Base-by-base conservation (phyloP, 1,140 invertebrate genomes). In the Pogonus chalceus region DNA sequence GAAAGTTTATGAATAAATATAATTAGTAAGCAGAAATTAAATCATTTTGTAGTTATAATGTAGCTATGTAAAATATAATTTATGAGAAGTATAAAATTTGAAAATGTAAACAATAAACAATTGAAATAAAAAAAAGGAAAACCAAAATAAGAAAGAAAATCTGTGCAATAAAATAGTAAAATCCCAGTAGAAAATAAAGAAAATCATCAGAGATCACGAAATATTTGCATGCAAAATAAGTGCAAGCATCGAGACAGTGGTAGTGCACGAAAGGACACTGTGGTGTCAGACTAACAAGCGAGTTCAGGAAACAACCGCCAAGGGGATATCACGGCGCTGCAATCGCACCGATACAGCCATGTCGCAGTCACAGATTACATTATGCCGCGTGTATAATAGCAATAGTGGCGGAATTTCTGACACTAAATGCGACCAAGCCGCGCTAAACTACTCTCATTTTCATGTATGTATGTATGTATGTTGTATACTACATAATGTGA, bases 191-290 rank as follows among this genome's bases (percentile, higher is more conserved):
- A 14, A 31, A 31, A 31, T 7, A 14, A 31, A 31, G 7, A 31
- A 31, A 31, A 31, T 14, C 26, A 31, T 31, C 26, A 7, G 26
- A 43, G 4, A 43, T 43, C 37, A 18, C 9, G 18, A 12, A 43
- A 43, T 43, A 43, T 43, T 43, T 43, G 37, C 18, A 43, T 43
- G 37, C 37, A 43, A 43, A 43, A 43, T 43, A 43, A 43, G 37
- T 43, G 18, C 9, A 12, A 43, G 9, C 37, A 16, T 43, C 4
- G 4, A 31, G 14, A 31, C 4, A 7, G 26, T 31, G 4, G 26
- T 43, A 18, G 37, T 43, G 9, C 18, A 43, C 18, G 18, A 43
- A 12, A 43, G 37, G 37, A 43, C 9, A 43, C 4, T 10, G 37
- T 4, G 18, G 9, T 4, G 37, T 12, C 37, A 18, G 37, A 43